Conservation (phyloP, 2,113 vertebrate genomes). For the Tiliqua scincoides region DNA sequence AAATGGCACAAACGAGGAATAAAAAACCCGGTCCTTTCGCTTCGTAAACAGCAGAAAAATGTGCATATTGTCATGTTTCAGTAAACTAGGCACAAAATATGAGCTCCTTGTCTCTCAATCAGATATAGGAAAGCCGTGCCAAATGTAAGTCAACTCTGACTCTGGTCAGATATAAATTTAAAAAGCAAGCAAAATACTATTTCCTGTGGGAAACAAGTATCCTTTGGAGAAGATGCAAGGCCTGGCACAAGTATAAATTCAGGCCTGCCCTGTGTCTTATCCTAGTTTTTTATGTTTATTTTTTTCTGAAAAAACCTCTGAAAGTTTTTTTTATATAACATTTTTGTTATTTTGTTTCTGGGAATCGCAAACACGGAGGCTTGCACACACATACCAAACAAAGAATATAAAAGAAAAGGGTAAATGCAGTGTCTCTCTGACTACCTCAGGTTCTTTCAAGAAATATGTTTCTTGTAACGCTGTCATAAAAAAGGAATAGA, state of each 20-base stretch:
- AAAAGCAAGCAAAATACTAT: conserved; percentile 4
- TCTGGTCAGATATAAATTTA: neutral
- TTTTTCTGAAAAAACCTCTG: neutral
- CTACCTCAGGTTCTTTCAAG: neutral
- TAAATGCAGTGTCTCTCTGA: neutral
- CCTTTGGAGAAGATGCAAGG: neutral
- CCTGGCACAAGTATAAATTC: conserved; percentile 4
- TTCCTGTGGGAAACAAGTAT: conserved; percentile 36
- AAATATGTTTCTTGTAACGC: neutral
- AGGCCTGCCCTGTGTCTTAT: neutral
- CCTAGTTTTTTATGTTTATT: neutral
- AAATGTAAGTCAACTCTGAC: neutral
- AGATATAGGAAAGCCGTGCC: conserved; percentile 2
- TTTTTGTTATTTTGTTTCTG: conserved; percentile 10
- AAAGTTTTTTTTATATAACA: conserved; percentile 17
- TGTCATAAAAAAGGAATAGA: neutral
- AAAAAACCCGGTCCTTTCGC: neutral
- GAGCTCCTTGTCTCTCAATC: neutral
- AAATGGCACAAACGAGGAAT: neutral
- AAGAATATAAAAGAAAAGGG: neutral
- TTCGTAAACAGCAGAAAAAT: neutral
- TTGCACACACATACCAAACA: neutral
- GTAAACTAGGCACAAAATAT: neutral
- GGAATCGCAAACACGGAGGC: neutral
- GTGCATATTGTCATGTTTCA: neutral